Evolutionary conservation across 2,797 vertebrate species (phyloP), one percentile per base, ranked within the genome.

Genomic region (Okamejei kenojei): DNA sequence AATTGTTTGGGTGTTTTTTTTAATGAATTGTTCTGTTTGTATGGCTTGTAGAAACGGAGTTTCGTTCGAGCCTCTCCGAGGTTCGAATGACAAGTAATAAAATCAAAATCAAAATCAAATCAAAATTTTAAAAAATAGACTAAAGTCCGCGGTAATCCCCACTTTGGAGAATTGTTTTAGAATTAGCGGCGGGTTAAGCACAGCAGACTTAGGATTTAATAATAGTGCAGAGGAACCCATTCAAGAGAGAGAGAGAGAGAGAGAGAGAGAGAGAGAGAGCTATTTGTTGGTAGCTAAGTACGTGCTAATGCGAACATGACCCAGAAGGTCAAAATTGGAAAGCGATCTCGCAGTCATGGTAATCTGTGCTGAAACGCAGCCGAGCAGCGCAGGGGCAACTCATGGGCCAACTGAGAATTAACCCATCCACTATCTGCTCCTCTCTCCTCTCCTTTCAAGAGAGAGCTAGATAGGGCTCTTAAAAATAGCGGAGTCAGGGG

Each of bases 321-420:
- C 23, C 58, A 86, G 82, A 3, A 84, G 1, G 2, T 29, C 10
- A 61, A 23, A 61, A 5, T 29, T 58, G 26, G 73, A 29, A 76
- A 76, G 45, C 54, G 45, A 82, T 58, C 54, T 7, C 0, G 54
- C 21, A 61, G 3, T 7, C 26, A 23, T 11, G 26, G 21, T 58
- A 26, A 58, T 10, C 38, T 82, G 26, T 1, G 10, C 45, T 58
- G 7, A 74, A 17, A 74, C 73, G 0, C 26, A 45, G 8, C 38
- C 38, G 11, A 23, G 1, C 7, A 35, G 23, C 23, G 21, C 7
- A 45, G 19, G 45, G 7, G 45, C 45, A 54, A 54, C 45, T 7
- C 3, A 7, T 54, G 45, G 45, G 45, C 45, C 45, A 54, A 54
- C 45, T 54, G 45, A 54, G 95, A 94, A 95, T 95, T 93, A 95